Evolutionary conservation across 2,888 invertebrate genomes (phyloP), one percentile per base, ranked within the genome.

Genomic region (Helobdella robusta): DNA sequence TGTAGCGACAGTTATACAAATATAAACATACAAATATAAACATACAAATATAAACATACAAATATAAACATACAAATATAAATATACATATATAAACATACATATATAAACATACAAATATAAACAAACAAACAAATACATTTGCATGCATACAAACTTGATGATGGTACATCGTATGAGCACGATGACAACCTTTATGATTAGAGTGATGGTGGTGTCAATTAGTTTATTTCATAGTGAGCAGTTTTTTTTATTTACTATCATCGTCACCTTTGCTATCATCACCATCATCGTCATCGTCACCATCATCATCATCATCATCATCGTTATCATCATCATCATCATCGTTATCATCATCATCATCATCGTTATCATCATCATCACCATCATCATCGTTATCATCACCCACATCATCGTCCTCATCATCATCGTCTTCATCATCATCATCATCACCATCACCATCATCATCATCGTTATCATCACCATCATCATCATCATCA

Each of bases 141-240:
- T 36, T 28, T 61, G 28, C 4, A 61, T 61, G 8, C 18, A 61
- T 35, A 23, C 28, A 54, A 18, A 54, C n/a, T 34, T 34, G 11
- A 11, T 50, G 18, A 20, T 18, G 5, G 25, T 18, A 20, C 11
- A 8, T 20, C 15, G 20, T 1, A 20, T 62, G 11, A 20, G n/a
- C 23, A 59, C 25, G 36, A 48, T 50, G 30, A 59, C 46, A 32
- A 58, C n/a, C 58, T n/a, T n/a, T n/a, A n/a, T n/a, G n/a, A n/a
- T n/a, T n/a, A n/a, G n/a, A n/a, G 15, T 18, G 15, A 15, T 44
- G 44, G 15, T 18, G 15, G 15, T 15, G 15, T 18, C n/a, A 15
- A 15, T 44, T 44, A 18, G 15, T 18, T 44, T 18, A 44, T 44
- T 18, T 44, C 44, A 15, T 44, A 15, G 44, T 15, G 44, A 44